phyloP scores from a whole-genome alignment of 2,888 invertebrate genomes.

The Acleris literana region DNA sequence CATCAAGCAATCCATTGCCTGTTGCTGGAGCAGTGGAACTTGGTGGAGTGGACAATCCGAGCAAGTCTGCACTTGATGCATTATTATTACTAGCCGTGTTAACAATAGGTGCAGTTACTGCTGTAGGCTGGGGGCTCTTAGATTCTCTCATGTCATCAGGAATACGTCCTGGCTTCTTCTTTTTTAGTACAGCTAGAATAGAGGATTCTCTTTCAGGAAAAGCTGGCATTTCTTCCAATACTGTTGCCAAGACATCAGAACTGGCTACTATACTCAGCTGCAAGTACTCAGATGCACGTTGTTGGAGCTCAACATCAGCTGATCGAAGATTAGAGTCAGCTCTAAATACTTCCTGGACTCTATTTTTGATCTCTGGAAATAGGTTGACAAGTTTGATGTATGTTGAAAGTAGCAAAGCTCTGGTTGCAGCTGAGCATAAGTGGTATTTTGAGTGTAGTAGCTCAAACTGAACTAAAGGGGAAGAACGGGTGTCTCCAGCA shows the following conservation, averaged over 20 bases:
- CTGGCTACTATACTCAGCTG: conserved; percentile 98
- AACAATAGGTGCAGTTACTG: conserved; percentile 75
- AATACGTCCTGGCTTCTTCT: conserved; percentile 98
- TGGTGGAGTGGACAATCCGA: conserved; percentile 95
- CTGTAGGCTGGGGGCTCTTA: conserved; percentile 87
- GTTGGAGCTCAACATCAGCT: conserved; percentile 99
- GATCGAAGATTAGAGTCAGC: conserved; percentile 98
- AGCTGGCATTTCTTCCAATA: conserved; percentile 99
- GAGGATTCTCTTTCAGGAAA: conserved; percentile 99
- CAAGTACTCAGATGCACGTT: conserved; percentile 98
- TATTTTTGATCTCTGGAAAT: conserved; percentile 98
- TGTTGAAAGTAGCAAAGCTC: conserved; percentile 97
- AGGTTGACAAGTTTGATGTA: conserved; percentile 99
- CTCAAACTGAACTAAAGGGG: conserved; percentile 98
- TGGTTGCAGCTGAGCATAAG: conserved; percentile 97
- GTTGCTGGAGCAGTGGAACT: conserved; percentile 86
- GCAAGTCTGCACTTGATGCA: conserved; percentile 89
- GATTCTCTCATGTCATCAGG: conserved; percentile 94
- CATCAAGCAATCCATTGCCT: conserved; percentile 93
- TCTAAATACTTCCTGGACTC: conserved; percentile 97
- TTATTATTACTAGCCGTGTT: conserved; percentile 77
- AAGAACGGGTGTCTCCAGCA: conserved; percentile 98
- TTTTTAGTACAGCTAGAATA: conserved; percentile 98
- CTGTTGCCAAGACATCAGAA: conserved; percentile 98
- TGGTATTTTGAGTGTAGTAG: conserved; percentile 99